Conservation (phyloP, 2,113 vertebrate species). For the Bagarius yarrelli region DNA sequence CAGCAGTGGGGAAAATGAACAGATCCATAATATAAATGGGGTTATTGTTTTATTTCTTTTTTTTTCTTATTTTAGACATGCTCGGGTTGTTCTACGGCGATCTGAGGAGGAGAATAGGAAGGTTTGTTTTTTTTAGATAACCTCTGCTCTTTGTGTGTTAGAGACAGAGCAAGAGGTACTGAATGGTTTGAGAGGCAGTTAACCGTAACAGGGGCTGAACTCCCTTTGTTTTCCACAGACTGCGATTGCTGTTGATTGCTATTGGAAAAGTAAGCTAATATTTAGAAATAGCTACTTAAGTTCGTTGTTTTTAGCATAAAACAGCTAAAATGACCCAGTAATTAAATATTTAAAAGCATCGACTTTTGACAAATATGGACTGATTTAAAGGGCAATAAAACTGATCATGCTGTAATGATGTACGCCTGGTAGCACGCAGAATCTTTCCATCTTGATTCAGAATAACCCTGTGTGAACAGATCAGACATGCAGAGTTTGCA, state of each 20-base stretch:
- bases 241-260: conserved; percentile 17
- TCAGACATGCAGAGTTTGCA: conserved; percentile 30
- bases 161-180: neutral
- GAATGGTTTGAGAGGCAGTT: conserved; percentile 1
- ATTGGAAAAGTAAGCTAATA: conserved; percentile 32
- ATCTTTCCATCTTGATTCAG: conserved; percentile 6
- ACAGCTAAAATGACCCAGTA: neutral
- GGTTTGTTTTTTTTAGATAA: conserved; percentile 33
- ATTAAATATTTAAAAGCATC: neutral
- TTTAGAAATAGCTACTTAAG: conserved; percentile 11
- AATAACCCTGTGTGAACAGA: conserved; percentile 4
- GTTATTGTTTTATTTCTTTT: conserved; percentile 9
- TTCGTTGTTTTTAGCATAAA: neutral
- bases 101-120: conserved; percentile 43
- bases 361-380: neutral
- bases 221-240: conserved; percentile 42
- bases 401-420: neutral
- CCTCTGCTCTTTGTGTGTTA: conserved; percentile 12
- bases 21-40: conserved; percentile 11
- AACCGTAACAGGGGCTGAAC: conserved; percentile 16
- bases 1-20: neutral
- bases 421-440: neutral
- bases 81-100: conserved; percentile 2
- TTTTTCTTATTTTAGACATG: conserved; percentile 31
- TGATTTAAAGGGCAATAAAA: neutral